These are phyloP conservation scores for Eupithecia vulgata DNA, from an alignment of 2,888 invertebrate genomes.

Conservation along the genomic window DNA sequence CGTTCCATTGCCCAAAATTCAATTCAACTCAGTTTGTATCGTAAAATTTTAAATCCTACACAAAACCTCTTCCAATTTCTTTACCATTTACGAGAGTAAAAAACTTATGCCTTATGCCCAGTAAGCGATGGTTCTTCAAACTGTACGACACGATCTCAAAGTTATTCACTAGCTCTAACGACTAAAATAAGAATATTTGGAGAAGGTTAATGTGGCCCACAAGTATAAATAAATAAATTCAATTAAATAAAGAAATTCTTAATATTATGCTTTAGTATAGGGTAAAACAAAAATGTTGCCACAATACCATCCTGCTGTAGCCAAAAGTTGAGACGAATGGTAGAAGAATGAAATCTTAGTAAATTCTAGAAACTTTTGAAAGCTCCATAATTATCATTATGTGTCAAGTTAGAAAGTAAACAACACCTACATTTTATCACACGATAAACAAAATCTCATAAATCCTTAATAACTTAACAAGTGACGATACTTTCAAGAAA, in stretches of 20 bases:
- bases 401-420: background rate
- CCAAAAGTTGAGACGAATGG: too few species aligned
- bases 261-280: too few species aligned
- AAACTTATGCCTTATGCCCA: conserved; percentile 42
- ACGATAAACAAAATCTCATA: background rate
- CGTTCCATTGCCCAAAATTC: conserved; percentile 29
- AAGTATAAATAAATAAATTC: too few species aligned
- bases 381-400: background rate
- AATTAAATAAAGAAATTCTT: too few species aligned
- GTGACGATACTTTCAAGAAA: background rate
- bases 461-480: background rate
- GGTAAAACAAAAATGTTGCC: too few species aligned
- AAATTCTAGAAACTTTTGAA: background rate
- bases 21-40: conserved; percentile 43
- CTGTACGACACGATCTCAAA: conserved; percentile 29
- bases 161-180: background rate
- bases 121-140: conserved; percentile 35
- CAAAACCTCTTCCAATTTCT: conserved; percentile 47
- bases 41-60: conserved; percentile 45
- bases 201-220: too few species aligned
- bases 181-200: too few species aligned
- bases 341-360: background rate
- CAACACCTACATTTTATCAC: background rate
- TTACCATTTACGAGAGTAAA: conserved; percentile 46
- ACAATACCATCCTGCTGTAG: too few species aligned